Percentiles rank a stretch among this genome's conserved stretches.
Evolutionary conservation across 2,113 vertebrate genomes (phyloP).

Genomic region (Lates calcarifer): DNA sequence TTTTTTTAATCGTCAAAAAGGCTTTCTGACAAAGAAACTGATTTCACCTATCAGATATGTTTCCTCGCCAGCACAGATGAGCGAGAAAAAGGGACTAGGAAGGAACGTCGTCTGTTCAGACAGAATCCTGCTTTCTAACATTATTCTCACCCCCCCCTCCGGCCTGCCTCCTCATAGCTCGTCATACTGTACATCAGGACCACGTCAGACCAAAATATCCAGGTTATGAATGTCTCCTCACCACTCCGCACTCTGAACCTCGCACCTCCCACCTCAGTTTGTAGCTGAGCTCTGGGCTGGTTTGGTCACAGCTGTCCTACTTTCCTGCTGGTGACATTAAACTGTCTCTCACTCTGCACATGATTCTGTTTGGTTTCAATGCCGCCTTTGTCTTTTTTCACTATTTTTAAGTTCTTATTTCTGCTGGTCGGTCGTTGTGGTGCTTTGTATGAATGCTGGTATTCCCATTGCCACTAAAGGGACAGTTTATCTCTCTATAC

Average conservation of each 20-base stretch:
- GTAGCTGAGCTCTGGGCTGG: conserved; percentile 24
- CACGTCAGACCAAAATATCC: conserved; percentile 37
- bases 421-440: conserved; percentile 36
- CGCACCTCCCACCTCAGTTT: conserved; percentile 15
- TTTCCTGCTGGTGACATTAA: conserved; percentile 31
- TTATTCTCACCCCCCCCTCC: background rate
- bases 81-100: background rate
- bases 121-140: conserved; percentile 23
- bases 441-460: conserved; percentile 66
- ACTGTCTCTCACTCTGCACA: conserved; percentile 37
- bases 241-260: conserved; percentile 2
- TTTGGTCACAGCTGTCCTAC: conserved; percentile 52
- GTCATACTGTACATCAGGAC: conserved; percentile 28
- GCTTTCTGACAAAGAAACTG: conserved; percentile 7
- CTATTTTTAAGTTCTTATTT: conserved; percentile 16
- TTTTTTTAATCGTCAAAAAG: conserved; percentile 12
- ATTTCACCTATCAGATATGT: conserved; percentile 31
- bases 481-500: conserved; percentile 14
- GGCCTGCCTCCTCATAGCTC: conserved; percentile 6
- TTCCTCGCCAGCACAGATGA: conserved; percentile 2
- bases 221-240: conserved; percentile 62
- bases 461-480: conserved; percentile 21
- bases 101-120: background rate
- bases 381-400: conserved; percentile 12
- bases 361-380: conserved; percentile 45